Evolutionary conservation across 2,888 invertebrate species (phyloP).

Genomic region (Drosophila anomelani): DNA sequence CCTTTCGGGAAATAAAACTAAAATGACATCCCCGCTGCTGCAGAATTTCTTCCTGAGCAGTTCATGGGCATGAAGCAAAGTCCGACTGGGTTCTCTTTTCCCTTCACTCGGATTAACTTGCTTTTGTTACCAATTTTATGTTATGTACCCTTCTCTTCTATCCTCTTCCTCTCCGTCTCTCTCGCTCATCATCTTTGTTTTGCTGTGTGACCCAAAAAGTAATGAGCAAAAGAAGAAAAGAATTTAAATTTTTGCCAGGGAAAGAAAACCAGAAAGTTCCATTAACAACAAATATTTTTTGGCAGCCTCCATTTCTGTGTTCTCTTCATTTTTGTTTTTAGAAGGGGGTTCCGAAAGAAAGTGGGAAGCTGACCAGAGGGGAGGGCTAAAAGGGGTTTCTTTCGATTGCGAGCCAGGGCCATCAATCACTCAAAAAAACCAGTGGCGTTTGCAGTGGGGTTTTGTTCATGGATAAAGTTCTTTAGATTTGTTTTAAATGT

Average conservation of each 20-base stretch:
- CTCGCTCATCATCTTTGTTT: constrained; percentile 13
- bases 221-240: constrained; percentile 55
- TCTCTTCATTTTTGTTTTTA: constrained; percentile 9
- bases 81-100: too few species aligned
- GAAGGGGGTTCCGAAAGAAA: constrained; percentile 5
- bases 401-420: constrained; percentile 43
- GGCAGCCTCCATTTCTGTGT: constrained; percentile 46
- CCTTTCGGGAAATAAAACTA: too few species aligned
- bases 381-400: constrained; percentile 1
- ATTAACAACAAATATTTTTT: constrained; percentile 56
- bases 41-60: too few species aligned
- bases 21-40: too few species aligned
- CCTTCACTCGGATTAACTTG: constrained; percentile 37
- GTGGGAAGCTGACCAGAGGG: constrained; percentile 30
- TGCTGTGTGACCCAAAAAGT: constrained; percentile 45
- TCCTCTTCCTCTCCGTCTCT: background rate
- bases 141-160: constrained; percentile 9
- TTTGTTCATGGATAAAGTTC: too few species aligned
- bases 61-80: too few species aligned
- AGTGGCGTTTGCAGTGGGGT: background rate
- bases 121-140: constrained; percentile 36
- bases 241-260: constrained; percentile 38
- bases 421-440: constrained; percentile 42
- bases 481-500: too few species aligned
- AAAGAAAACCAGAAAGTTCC: constrained; percentile 59